Evolutionary conservation across 2,113 vertebrate genomes (phyloP), one percentile per base, ranked within the genome.

Genomic region (Scartelaos histophorus): DNA sequence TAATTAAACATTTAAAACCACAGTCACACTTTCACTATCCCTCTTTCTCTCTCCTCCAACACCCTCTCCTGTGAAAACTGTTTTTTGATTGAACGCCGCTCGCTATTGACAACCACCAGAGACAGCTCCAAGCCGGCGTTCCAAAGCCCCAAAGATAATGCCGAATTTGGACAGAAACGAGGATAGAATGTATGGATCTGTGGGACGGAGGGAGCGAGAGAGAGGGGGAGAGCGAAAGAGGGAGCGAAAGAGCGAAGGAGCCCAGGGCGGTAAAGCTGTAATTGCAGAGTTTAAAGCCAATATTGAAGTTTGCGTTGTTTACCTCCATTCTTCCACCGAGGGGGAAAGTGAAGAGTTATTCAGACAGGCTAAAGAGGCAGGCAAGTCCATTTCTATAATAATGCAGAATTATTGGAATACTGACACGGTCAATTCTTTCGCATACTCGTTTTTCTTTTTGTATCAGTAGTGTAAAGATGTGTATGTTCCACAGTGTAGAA

Each of bases 31-130:
- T 17, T 3, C 13, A 49, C n/a, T 13, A 24, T 67, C 21, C 1
- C 71, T 25, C 67, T 80, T 70, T 65, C 3, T 57, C 74, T 67
- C 19, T 70, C 15, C 1, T 29, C 64, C 1, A 85, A 79, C 87
- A 84, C 70, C 38, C 60, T 85, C 83, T 86, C 76, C 85, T 82
- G 86, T 81, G 81, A 80, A 87, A 86, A 88, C 76, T 76, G 76
- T 70, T 84, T 43, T 88, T 87, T 88, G 83, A 92, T 89, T 70
- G 58, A 67, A 35, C 38, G 1, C 70, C 17, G 22, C 57, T 70
- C 60, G 43, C 29, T 90, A 89, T 90, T 60, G 89, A 91, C 79
- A 75, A 76, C 74, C 0, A 73, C 61, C 73, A 0, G 73, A 73
- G 81, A 74, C 15, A 10, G 13, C 25, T 15, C 1, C 66, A 13